A percentile compares a stretch with the other conserved stretches of the same genome.
phyloP scores from a whole-genome alignment of 1,140 invertebrate genomes.

The Drosophila pandora region DNA sequence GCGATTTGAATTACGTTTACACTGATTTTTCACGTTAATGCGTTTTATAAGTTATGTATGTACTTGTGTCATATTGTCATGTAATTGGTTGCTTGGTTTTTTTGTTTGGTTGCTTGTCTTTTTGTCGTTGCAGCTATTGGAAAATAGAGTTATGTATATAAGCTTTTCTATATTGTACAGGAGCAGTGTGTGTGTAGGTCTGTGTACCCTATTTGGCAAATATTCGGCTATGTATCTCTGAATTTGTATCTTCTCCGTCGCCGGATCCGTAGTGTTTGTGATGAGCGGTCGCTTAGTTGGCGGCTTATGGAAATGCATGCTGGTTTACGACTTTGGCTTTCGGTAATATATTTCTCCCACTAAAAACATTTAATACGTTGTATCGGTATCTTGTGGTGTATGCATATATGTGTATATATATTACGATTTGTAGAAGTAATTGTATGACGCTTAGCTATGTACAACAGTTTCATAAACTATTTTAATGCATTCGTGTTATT shows the following conservation, averaged over 20 bases:
- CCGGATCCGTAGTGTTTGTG: conserved; percentile 25
- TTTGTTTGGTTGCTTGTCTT: conserved; percentile 12
- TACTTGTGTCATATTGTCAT: conserved; percentile 75
- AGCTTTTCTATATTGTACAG: conserved; percentile 57
- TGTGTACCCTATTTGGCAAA: conserved; percentile 63
- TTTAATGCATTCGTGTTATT: conserved; percentile 52
- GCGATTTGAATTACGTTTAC: conserved; percentile 22
- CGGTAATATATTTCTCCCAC: conserved; percentile 46
- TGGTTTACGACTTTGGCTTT: conserved; percentile 77
- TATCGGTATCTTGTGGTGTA: conserved; percentile 35
- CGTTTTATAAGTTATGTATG: conserved; percentile 34
- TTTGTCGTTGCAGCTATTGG: conserved; percentile 57
- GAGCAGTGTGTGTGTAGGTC: conserved; percentile 32
- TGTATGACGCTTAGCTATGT: conserved; percentile 68
- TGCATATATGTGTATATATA: conserved; percentile 25
- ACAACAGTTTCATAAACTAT: conserved; percentile 81
- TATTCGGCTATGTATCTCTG: conserved; percentile 50
- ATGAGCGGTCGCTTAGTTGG: conserved; percentile 43
- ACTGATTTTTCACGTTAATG: conserved; percentile 22
- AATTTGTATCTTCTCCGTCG: conserved; percentile 13
- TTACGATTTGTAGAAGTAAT: conserved; percentile 44
- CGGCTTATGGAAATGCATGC: conserved; percentile 75
- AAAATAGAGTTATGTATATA: conserved; percentile 58
- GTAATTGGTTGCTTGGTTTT: conserved; percentile 70
- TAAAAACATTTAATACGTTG: conserved; percentile 56